Evolutionary conservation across 2,113 vertebrate genomes (phyloP).

Genomic region (Hiodon alosoides): DNA sequence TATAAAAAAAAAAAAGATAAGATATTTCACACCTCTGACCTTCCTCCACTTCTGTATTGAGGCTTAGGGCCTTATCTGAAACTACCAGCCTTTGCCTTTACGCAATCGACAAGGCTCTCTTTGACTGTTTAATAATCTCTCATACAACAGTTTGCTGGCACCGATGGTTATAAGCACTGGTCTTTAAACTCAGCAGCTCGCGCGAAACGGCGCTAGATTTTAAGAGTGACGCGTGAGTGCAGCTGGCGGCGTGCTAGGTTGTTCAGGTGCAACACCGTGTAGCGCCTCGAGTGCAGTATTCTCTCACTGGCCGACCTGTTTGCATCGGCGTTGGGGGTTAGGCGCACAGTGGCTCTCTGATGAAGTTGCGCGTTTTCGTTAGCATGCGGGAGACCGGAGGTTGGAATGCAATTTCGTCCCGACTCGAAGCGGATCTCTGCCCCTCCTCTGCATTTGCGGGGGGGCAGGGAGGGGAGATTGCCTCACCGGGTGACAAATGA

Average conservation of each 20-base stretch:
- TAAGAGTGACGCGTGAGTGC: background rate
- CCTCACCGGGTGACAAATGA: constrained; percentile 98
- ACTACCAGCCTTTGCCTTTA: constrained; percentile 37
- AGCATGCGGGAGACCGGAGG: constrained; percentile 69
- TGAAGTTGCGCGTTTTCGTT: constrained; percentile 6
- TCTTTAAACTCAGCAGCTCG: too few species aligned
- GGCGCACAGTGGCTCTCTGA: background rate
- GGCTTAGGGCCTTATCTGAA: constrained; percentile 47
- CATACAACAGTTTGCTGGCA: background rate
- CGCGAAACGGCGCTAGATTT: background rate
- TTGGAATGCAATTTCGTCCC: constrained; percentile 91
- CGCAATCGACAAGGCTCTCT: constrained; percentile 38
- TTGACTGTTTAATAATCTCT: constrained; percentile 7
- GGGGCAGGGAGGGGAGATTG: constrained; percentile 67
- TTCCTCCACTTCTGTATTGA: constrained; percentile 24
- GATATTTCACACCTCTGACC: constrained; percentile 54
- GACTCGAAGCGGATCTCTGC: constrained; percentile 73
- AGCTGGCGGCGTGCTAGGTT: background rate
- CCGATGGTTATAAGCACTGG: background rate
- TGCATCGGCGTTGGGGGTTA: background rate
- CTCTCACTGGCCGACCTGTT: constrained; percentile 26
- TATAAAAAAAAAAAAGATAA: constrained; percentile 21
- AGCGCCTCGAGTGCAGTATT: constrained; percentile 37
- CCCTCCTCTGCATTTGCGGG: constrained; percentile 87
- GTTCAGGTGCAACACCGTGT: constrained; percentile 38